phyloP scores from a whole-genome alignment of 2,797 vertebrate genomes.

The Odontamblyopus rebecca region DNA sequence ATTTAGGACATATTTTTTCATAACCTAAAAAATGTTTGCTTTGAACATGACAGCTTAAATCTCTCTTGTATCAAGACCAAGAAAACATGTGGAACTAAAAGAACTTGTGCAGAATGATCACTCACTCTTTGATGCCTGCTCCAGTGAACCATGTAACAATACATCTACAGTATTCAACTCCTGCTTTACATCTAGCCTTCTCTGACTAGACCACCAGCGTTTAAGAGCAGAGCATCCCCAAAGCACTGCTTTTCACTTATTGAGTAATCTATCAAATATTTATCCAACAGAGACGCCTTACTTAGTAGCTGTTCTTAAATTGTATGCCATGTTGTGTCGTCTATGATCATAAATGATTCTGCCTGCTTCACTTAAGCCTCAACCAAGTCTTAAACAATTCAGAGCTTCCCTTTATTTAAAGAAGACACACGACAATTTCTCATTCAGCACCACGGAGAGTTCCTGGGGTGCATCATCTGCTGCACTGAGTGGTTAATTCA shows the following conservation, averaged over 20 bases:
- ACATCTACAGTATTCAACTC: constrained; percentile 30
- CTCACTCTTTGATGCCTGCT: neutral
- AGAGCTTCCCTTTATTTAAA: constrained; percentile 31
- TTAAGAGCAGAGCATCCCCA: constrained; percentile 29
- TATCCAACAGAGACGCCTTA: constrained; percentile 36
- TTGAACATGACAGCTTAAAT: constrained; percentile 7
- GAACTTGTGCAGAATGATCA: neutral
- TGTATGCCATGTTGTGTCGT: constrained; percentile 30
- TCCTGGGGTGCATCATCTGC: constrained; percentile 42
- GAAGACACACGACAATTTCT: constrained; percentile 35
- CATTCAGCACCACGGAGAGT: constrained; percentile 31
- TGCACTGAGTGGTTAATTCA: constrained; percentile 47
- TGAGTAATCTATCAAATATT: constrained; percentile 67
- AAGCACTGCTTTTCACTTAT: constrained; percentile 56
- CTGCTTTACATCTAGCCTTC: constrained; percentile 1
- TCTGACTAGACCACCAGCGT: constrained; percentile 28
- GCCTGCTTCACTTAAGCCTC: constrained; percentile 32
- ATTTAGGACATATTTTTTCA: neutral
- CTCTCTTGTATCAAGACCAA: constrained; percentile 26
- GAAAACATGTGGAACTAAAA: neutral
- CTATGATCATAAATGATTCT: constrained; percentile 48
- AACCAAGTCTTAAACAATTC: constrained; percentile 45
- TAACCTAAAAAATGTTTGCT: neutral
- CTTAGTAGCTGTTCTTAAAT: constrained; percentile 39
- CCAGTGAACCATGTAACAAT: constrained; percentile 2